Conservation (phyloP, 2,113 vertebrate genomes). For the Semnornis frantzii region DNA sequence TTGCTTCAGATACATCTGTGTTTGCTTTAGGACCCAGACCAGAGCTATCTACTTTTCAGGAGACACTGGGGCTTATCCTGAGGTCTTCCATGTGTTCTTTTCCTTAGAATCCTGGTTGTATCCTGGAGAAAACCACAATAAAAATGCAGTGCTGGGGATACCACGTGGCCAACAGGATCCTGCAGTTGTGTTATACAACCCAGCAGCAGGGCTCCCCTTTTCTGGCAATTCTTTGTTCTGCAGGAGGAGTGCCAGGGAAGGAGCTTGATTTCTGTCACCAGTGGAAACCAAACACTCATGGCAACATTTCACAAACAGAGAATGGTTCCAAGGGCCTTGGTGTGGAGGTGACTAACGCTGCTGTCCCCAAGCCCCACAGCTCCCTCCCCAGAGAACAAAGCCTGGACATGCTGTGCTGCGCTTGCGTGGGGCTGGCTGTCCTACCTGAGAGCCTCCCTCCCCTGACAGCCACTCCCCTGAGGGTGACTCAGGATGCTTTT, state of each 20-base stretch:
- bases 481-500: not conserved
- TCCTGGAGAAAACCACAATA: conserved; percentile 6
- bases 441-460: not conserved
- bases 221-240: conserved; percentile 42
- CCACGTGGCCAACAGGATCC: not conserved
- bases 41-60: not conserved
- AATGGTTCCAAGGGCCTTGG: not conserved
- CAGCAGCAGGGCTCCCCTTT: conserved; percentile 30
- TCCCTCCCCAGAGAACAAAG: not conserved
- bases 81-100: conserved; percentile 61
- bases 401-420: fast-evolving
- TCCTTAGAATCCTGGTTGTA: not conserved
- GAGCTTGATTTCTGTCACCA: conserved; percentile 50
- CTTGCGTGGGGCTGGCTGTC: not conserved
- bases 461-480: not conserved
- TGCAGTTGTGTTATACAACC: not conserved
- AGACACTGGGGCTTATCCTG: conserved; percentile 13
- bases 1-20: conserved; percentile 31
- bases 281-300: conserved; percentile 13
- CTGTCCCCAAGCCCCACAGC: not conserved
- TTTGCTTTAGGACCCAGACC: conserved; percentile 59
- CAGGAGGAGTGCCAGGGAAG: not conserved
- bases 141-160: not conserved
- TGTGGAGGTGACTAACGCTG: conserved; percentile 32
- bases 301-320: not conserved